Evolutionary conservation across 2,888 invertebrate genomes (phyloP).

Genomic region (Eupithecia vulgata): DNA sequence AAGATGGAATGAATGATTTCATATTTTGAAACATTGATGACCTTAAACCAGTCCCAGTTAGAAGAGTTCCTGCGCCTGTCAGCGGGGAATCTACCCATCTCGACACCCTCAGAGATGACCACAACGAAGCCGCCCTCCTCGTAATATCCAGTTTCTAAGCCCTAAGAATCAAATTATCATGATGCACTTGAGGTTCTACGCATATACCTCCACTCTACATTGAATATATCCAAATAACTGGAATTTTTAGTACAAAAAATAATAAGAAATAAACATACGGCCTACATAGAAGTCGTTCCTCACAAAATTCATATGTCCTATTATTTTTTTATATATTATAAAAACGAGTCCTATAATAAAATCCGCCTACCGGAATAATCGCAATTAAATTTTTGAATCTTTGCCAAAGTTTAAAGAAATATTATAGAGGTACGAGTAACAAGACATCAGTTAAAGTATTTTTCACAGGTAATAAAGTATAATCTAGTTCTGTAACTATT

Average conservation of each 20-base stretch:
- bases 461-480: slow-evolving; percentile 3
- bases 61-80: slow-evolving; percentile 84
- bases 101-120: slow-evolving; percentile 85
- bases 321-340: too few relatives aligned
- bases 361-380: background rate
- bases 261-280: background rate
- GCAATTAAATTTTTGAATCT: slow-evolving; percentile 15
- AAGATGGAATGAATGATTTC: slow-evolving; percentile 72
- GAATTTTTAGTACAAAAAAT: background rate
- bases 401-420: slow-evolving; percentile 18
- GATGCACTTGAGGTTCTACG: slow-evolving; percentile 67
- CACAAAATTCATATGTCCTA: too few relatives aligned
- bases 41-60: slow-evolving; percentile 89
- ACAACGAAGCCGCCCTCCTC: slow-evolving; percentile 85
- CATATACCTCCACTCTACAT: slow-evolving; percentile 31
- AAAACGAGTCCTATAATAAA: background rate
- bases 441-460: slow-evolving; percentile 24
- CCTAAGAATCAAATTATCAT: slow-evolving; percentile 74
- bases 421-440: background rate
- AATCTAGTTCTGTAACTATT: background rate
- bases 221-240: slow-evolving; percentile 9
- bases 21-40: slow-evolving; percentile 75
- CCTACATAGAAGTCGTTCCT: background rate
- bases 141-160: slow-evolving; percentile 85
- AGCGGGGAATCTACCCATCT: slow-evolving; percentile 86